These are phyloP conservation scores for Cacoxenus indagator DNA, from an alignment of 2,888 invertebrate species.

Conservation along the genomic window DNA sequence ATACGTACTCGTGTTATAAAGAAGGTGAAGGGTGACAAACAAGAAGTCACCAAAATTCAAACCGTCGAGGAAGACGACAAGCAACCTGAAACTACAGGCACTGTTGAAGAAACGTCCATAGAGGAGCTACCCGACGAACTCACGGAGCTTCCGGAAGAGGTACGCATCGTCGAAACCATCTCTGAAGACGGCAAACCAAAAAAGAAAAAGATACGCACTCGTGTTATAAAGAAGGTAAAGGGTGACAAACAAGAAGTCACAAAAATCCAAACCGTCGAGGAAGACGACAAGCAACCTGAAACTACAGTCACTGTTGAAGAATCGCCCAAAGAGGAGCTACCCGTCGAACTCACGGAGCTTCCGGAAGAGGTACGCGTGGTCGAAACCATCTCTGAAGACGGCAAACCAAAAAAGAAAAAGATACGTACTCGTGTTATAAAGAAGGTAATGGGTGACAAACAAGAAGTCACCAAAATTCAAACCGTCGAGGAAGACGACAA, in stretches of 20 bases:
- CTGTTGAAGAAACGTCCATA: constrained; percentile 21
- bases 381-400: constrained; percentile 25
- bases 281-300: constrained; percentile 24
- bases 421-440: constrained; percentile 28
- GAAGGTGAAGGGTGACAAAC: constrained; percentile 28
- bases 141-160: constrained; percentile 23
- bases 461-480: constrained; percentile 26
- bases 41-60: constrained; percentile 30
- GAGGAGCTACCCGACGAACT: constrained; percentile 17
- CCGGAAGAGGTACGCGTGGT: constrained; percentile 27
- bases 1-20: constrained; percentile 28
- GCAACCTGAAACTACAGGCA: constrained; percentile 22
- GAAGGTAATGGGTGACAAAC: constrained; percentile 27
- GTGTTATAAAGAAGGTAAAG: constrained; percentile 26
- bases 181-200: constrained; percentile 24
- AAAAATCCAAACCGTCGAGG: constrained; percentile 26
- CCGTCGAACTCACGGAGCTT: constrained; percentile 14
- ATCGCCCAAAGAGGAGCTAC: constrained; percentile 14
- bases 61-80: constrained; percentile 28
- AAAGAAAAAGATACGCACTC: constrained; percentile 24
- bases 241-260: constrained; percentile 29
- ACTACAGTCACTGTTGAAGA: constrained; percentile 24
- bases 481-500: constrained; percentile 28
- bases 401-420: constrained; percentile 24
- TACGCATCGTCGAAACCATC: constrained; percentile 23